phyloP scores from a whole-genome alignment of 2,113 vertebrate genomes.

The Artemisiospiza belli region DNA sequence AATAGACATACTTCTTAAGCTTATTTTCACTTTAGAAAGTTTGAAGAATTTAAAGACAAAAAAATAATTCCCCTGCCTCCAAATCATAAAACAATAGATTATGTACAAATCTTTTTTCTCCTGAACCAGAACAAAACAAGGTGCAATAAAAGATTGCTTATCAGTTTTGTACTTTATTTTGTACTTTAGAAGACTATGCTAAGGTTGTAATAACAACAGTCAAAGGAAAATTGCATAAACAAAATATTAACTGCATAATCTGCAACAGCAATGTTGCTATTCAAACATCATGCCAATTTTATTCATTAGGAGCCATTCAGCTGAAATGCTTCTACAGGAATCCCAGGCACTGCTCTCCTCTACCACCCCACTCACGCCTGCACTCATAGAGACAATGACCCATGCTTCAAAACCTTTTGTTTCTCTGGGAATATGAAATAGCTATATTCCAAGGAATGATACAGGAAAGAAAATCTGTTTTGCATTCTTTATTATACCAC shows the following conservation, averaged over 20 bases:
- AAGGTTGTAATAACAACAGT: not conserved
- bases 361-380: not conserved
- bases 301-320: not conserved
- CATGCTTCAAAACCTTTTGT: not conserved
- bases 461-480: not conserved
- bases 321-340: not conserved
- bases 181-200: not conserved
- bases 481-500: not conserved
- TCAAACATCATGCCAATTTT: not conserved
- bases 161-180: not conserved
- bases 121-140: not conserved
- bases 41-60: not conserved
- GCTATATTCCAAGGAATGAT: not conserved
- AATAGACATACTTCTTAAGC: not conserved
- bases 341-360: not conserved
- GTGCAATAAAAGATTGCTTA: not conserved
- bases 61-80: not conserved
- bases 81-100: not conserved
- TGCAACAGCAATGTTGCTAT: not conserved
- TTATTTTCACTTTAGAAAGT: not conserved
- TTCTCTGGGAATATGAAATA: not conserved
- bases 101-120: not conserved
- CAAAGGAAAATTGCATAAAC: not conserved
- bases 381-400: fast-evolving
- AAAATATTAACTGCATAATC: not conserved